Base-by-base conservation (phyloP, 2,797 vertebrate species). In the Gallinago solitaria region DNA sequence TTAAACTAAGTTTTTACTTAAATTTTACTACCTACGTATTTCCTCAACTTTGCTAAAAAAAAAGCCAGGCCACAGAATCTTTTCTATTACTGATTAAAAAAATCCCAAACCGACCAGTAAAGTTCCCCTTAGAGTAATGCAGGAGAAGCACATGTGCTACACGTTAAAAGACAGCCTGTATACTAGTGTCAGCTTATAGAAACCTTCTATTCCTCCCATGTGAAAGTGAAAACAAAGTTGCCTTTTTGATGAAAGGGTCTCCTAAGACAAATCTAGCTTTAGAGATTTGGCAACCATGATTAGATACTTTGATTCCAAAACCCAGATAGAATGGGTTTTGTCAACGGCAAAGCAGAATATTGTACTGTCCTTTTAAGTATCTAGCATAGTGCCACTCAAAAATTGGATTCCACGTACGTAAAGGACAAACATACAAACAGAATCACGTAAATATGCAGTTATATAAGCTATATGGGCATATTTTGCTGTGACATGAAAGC, bases 311-410 rank as follows among this genome's bases (percentile, higher is more conserved):
- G 25, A 56, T 68, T 60, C 33, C 11, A 73, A 74, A 90, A 33
- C 1, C 1, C 16, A 48, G 3, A n/a, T n/a, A 51, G 5, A 0
- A 48, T 2, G 6, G 6, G 24, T 81, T 64, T 43, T 56, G 56
- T 68, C 50, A 87, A 69, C 59, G 30, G 25, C 74, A 5, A 69
- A 32, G 12, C 5, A 73, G 12, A 69, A 10, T 19, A 56, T 14
- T 11, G 9, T 2, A 16, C 2, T 70, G 23, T 14, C 35, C 47
- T 82, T 82, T 41, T 7, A 60, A 27, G 47, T 5, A 7, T 6
- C 35, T 57, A 11, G 21, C 27, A 3, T 1, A 33, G 2, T 1
- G 5, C 7, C 21, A 27, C 9, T 71, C 30, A 57, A 41, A 41
- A 89, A 65, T 4, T 20, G 23, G n/a, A 78, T 54, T 73, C 32